A percentile compares a stretch with the other conserved stretches of the same genome.
Conservation (phyloP, 2,113 vertebrate species). For the Apodemus speciosus region DNA sequence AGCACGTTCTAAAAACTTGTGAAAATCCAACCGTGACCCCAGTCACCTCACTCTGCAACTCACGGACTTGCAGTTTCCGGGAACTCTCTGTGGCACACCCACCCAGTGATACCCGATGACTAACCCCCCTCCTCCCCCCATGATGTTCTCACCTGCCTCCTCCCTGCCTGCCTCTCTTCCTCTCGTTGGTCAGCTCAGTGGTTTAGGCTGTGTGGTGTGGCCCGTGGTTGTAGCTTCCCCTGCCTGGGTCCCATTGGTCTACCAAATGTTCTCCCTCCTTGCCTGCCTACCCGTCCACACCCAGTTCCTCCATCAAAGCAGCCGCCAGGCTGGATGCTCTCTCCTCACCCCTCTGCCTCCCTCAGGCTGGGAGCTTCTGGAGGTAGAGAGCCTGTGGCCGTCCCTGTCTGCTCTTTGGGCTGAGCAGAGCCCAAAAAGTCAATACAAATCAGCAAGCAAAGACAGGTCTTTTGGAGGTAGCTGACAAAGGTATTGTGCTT, state of each 20-base stretch:
- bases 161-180: conserved; percentile 8
- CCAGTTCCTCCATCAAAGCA: neutral
- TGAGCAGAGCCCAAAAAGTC: neutral
- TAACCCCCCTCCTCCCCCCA: conserved; percentile 47
- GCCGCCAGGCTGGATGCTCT: neutral
- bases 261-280: no score
- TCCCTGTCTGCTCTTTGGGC: neutral
- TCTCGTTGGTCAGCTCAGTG: conserved; percentile 9
- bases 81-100: conserved; percentile 59
- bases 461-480: neutral
- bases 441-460: neutral
- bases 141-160: neutral
- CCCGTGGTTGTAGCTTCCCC: neutral
- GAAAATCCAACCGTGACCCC: neutral
- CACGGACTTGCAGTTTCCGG: conserved; percentile 50
- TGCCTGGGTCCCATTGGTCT: neutral
- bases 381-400: neutral
- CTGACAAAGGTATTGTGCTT: neutral
- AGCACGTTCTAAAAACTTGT: neutral
- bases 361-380: neutral
- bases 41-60: neutral
- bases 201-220: neutral
- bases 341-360: neutral
- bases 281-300: neutral
- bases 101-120: conserved; percentile 49